phyloP scores from a whole-genome alignment of 1,140 invertebrate genomes.

The Batillaria attramentaria region DNA sequence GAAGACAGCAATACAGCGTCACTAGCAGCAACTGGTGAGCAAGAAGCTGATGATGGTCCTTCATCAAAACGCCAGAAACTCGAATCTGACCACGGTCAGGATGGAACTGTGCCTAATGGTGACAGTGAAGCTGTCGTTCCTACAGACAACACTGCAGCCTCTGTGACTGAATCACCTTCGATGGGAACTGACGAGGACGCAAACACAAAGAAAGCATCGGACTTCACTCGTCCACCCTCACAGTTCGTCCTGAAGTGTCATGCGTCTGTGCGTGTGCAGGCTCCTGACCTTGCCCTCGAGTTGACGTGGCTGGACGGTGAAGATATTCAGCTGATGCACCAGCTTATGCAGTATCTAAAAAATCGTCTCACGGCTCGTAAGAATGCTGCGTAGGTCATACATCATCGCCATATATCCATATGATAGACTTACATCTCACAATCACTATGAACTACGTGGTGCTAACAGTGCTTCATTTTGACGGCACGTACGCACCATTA shows the following conservation, averaged over 20 bases:
- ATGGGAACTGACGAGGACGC: neutral
- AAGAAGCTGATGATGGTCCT: neutral
- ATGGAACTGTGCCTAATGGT: neutral
- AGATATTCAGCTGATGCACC: conserved; percentile 51
- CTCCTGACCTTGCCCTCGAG: conserved; percentile 41
- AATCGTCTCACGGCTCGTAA: conserved; percentile 32
- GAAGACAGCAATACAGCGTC: too few species aligned
- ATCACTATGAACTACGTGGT: too few species aligned
- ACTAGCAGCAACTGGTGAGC: neutral
- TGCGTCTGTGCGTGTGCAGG: conserved; percentile 43
- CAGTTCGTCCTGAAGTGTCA: conserved; percentile 46
- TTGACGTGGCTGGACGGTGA: conserved; percentile 47
- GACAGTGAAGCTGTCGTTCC: neutral
- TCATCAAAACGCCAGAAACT: neutral
- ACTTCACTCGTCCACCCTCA: neutral
- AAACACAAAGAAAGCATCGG: neutral
- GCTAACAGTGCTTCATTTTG: neutral
- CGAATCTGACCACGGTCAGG: neutral
- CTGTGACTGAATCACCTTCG: neutral
- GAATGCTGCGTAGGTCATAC: too few species aligned
- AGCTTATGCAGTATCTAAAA: conserved; percentile 56
- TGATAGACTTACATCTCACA: too few species aligned
- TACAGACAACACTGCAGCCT: neutral
- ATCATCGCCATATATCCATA: too few species aligned
- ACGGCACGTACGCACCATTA: neutral